Evolutionary conservation across 2,888 invertebrate species (phyloP), one percentile per base, ranked within the genome.

Genomic region (Cantharis flavilabris): DNA sequence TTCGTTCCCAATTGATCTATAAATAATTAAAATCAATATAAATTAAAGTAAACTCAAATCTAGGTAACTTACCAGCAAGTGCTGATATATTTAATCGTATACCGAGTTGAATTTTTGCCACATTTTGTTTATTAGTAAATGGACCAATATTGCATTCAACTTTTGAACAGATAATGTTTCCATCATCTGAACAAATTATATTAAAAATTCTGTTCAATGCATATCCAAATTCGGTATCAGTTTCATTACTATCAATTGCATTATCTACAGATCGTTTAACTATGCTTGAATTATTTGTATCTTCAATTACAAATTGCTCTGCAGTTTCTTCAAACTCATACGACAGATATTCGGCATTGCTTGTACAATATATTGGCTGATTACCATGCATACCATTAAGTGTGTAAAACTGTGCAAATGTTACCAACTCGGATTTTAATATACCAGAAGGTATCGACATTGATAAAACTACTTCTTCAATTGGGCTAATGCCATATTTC

Each of bases 401-500:
- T n/a, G 80, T 77, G 70, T 83, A 83, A 7, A 85, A 23, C 10
- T 77, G 74, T 5, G 84, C 69, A 70, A 86, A 84, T 14, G 76
- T 78, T 4, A 80, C 70, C 18, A 78, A 30, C 18, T 78, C 75
- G 9, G 71, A 71, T 13, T 76, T 30, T 3, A 76, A 70, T 26
- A 72, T 20, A 4, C 85, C 76, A 20, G 80, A 76, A 1, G 90
- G 90, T 26, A 90, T 81, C 30, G 81, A 80, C 13, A 90, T 80
- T 28, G 80, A 82, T 2, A 89, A 76, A 23, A 76, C 33, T 3
- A 88, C 85, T 76, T 86, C 85, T 13, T 87, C 85, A 5, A 89
- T 84, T 9, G 88, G 86, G 83, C 89, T 89, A 0, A 79, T 81
- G 16, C 89, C 89, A 72, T 87, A 86, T 81, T 89, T 89, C 80